Base-by-base conservation (phyloP, 2,888 invertebrate species). In the Abscondita cerata region DNA sequence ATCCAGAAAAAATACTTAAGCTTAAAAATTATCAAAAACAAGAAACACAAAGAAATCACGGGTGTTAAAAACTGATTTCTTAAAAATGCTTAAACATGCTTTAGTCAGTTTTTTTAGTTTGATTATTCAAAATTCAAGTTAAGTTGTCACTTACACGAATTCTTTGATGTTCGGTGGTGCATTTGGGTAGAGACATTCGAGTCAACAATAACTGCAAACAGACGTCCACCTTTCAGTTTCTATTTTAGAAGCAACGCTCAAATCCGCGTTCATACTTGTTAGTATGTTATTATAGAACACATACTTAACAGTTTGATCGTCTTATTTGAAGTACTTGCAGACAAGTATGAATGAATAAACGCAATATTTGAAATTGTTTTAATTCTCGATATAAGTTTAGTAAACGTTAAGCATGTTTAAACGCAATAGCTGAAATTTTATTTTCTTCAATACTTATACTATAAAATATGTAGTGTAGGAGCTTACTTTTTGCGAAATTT, bases 131-230 rank as follows among this genome's bases (percentile, higher is more conserved):
- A n/a, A n/a, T n/a, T n/a, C 36, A 36, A 36, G 12, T 36, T 9
- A 57, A 51, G 52, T 48, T 47, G 31, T 66, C 72, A 89, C 93
- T 94, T 93, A 94, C 94, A 90, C 93, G 89, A 86, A 93, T 91
- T 84, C 89, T 90, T 88, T 91, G 92, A 85, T 91, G 92, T 83
- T 90, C 88, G 86, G 89, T 89, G 86, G 88, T 88, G 86, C 87
- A 88, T 86, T 89, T 89, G 85, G 91, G 88, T 86, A 90, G 88
- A 85, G 90, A 89, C 89, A 91, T 90, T 87, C 90, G 89, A 86
- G 92, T 90, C 88, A 93, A 90, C 90, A 93, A 89, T 82, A 87
- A 90, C 93, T 93, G 93, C 83, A 92, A 92, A 82, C 79, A 82
- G 71, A 74, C 70, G 72, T 70, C 73, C 73, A 71, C 68, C n/a